Percentiles rank a stretch among this genome's conserved stretches.
These are phyloP conservation scores for Eulithis testata DNA, from an alignment of 2,888 invertebrate species.

Conservation along the genomic window DNA sequence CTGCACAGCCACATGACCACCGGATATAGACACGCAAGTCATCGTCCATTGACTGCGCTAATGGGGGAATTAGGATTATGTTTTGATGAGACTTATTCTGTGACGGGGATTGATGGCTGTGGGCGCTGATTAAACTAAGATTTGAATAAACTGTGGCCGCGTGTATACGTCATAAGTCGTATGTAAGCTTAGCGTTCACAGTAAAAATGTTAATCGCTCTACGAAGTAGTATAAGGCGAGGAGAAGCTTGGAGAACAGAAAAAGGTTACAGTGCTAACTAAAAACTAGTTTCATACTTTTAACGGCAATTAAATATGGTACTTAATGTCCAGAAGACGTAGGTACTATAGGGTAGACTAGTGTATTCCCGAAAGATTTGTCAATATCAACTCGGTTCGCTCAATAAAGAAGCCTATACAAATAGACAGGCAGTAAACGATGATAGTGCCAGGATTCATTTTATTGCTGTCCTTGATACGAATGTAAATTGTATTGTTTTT, in stretches of 20 bases:
- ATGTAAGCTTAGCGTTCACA: no score
- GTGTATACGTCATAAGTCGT: no score
- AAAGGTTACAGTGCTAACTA: no score
- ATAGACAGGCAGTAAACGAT: conserved; percentile 28
- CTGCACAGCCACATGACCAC: conserved; percentile 27
- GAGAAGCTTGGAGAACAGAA: no score
- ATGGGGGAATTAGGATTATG: conserved; percentile 33
- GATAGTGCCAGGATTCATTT: conserved; percentile 26
- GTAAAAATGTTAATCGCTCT: no score
- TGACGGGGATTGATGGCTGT: conserved; percentile 29
- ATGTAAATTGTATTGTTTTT: conserved; percentile 34
- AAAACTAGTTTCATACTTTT: no score
- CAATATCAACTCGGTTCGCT: conserved; percentile 17
- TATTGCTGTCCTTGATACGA: conserved; percentile 29
- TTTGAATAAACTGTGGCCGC: not conserved
- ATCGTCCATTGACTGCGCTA: conserved; percentile 32
- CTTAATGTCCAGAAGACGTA: no score
- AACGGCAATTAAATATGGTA: no score
- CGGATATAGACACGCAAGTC: conserved; percentile 30
- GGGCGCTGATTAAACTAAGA: conserved; percentile 14
- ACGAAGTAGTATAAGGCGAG: no score
- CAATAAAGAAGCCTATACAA: conserved; percentile 28
- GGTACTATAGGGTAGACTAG: no score
- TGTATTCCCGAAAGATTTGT: not conserved
- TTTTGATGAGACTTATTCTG: conserved; percentile 26